Percentiles rank a stretch among this genome's conserved stretches.
Conservation (phyloP, 2,797 vertebrate genomes). For the Poecilia picta region DNA sequence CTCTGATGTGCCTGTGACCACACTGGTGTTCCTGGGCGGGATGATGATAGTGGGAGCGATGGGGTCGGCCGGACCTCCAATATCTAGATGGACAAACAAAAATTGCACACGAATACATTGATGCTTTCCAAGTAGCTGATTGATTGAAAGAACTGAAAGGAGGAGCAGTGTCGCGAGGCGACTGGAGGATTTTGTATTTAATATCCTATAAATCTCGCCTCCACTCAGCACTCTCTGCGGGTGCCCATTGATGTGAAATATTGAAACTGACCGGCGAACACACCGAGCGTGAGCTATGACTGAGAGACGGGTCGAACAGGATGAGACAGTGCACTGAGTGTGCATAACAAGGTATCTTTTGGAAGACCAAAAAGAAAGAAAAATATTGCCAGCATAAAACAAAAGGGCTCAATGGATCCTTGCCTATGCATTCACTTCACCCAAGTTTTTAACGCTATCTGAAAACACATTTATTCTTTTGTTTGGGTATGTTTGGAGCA, state of each 20-base stretch:
- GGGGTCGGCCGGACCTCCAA: conserved; percentile 94
- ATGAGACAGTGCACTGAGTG: conserved; percentile 52
- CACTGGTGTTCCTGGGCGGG: conserved; percentile 93
- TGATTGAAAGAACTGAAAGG: conserved; percentile 15
- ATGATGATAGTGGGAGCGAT: conserved; percentile 95
- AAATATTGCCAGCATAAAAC: conserved; percentile 27
- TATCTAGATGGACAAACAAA: conserved; percentile 81
- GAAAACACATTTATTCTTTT: conserved; percentile 8
- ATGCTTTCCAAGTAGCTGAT: conserved; percentile 12
- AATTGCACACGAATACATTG: background rate
- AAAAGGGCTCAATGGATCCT: conserved; percentile 17
- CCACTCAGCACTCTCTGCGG: conserved; percentile 20
- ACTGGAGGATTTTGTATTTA: conserved; percentile 2
- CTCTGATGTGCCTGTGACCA: conserved; percentile 91
- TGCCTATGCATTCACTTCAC: conserved; percentile 4
- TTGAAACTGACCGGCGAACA: conserved; percentile 61
- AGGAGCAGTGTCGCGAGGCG: background rate
- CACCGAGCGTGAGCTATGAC: conserved; percentile 46
- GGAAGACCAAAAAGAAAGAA: conserved; percentile 34
- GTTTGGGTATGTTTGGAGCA: conserved; percentile 22
- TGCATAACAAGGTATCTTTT: conserved; percentile 54
- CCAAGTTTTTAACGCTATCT: conserved; percentile 8
- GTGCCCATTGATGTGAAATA: conserved; percentile 55
- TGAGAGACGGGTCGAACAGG: conserved; percentile 35
- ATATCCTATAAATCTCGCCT: conserved; percentile 40